Evolutionary conservation across 1,140 invertebrate genomes (phyloP).

Genomic region (Colletes gigas): DNA sequence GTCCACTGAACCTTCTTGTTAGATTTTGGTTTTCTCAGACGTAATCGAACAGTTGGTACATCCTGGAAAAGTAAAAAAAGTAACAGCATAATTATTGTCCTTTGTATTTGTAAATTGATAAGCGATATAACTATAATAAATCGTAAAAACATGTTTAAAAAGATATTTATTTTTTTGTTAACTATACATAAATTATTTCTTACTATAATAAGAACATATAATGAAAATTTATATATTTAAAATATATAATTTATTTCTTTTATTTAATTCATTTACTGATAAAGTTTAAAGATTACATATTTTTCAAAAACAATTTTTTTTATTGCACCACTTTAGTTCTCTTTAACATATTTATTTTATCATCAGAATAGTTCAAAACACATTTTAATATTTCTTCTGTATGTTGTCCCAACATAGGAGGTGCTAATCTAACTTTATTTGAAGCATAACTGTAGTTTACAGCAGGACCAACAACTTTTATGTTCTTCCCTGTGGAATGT

Average conservation of each 20-base stretch:
- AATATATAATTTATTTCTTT: slow-evolving; percentile 32
- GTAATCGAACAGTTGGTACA: slow-evolving; percentile 86
- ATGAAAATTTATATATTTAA: slow-evolving; percentile 25
- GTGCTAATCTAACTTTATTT: slow-evolving; percentile 88
- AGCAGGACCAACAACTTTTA: slow-evolving; percentile 93
- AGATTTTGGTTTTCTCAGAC: slow-evolving; percentile 87
- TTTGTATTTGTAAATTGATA: slow-evolving; percentile 5
- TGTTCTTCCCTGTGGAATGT: slow-evolving; percentile 86
- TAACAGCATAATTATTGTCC: slow-evolving; percentile 36
- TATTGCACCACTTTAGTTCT: slow-evolving; percentile 82
- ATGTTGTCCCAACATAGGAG: slow-evolving; percentile 93
- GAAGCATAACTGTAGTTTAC: slow-evolving; percentile 88
- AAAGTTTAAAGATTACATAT: not conserved
- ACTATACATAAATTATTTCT: slow-evolving; percentile 4
- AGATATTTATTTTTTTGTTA: slow-evolving; percentile 13
- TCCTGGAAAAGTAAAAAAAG: slow-evolving; percentile 76
- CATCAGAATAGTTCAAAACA: slow-evolving; percentile 86
- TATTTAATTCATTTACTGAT: not conserved
- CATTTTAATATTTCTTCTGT: slow-evolving; percentile 88
- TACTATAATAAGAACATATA: slow-evolving; percentile 2
- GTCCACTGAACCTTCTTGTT: slow-evolving; percentile 93
- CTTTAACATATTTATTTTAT: slow-evolving; percentile 83
- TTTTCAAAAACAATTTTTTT: slow-evolving; percentile 29
- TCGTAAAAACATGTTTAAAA: not conserved
- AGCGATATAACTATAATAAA: not conserved